Percentiles rank a stretch among this genome's conserved stretches.
Evolutionary conservation across 1,140 invertebrate species (phyloP).

Genomic region (Nixonia krombeini): DNA sequence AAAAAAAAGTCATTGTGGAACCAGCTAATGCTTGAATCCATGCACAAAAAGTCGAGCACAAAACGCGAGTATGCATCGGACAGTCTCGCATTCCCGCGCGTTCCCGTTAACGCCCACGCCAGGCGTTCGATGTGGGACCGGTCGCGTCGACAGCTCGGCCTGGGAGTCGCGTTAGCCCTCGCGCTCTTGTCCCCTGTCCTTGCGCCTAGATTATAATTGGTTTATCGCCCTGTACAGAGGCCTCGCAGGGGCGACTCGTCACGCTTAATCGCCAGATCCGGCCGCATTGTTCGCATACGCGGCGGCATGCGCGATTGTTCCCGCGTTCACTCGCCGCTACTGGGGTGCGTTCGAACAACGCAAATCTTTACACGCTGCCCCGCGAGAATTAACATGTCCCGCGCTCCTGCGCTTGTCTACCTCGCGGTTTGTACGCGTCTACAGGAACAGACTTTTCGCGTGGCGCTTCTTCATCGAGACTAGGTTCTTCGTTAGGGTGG

Average conservation of each 20-base stretch:
- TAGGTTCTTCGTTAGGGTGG: too few species aligned
- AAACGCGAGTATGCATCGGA: constrained; percentile 35
- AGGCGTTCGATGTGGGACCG: constrained; percentile 19
- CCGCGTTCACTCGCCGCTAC: neutral
- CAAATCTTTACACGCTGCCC: too few species aligned
- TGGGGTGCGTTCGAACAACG: too few species aligned
- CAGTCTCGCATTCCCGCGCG: constrained; percentile 40
- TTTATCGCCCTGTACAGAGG: constrained; percentile 17
- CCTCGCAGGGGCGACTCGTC: constrained; percentile 2
- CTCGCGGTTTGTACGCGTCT: too few species aligned
- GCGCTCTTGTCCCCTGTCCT: constrained; percentile 22
- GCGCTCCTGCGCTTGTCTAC: too few species aligned
- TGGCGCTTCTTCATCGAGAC: too few species aligned
- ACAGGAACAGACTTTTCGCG: too few species aligned
- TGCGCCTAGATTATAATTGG: constrained; percentile 30
- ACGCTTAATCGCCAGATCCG: constrained; percentile 4
- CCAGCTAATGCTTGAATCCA: constrained; percentile 44
- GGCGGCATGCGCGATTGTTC: neutral
- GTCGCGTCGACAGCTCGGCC: constrained; percentile 39
- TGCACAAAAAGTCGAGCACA: constrained; percentile 43
- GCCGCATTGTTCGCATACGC: constrained; percentile 2
- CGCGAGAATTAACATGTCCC: too few species aligned
- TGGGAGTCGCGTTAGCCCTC: constrained; percentile 30
- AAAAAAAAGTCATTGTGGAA: too few species aligned
- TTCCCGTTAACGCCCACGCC: constrained; percentile 46